Conservation (phyloP, 2,888 invertebrate species). For the Antheraea assamensis region DNA sequence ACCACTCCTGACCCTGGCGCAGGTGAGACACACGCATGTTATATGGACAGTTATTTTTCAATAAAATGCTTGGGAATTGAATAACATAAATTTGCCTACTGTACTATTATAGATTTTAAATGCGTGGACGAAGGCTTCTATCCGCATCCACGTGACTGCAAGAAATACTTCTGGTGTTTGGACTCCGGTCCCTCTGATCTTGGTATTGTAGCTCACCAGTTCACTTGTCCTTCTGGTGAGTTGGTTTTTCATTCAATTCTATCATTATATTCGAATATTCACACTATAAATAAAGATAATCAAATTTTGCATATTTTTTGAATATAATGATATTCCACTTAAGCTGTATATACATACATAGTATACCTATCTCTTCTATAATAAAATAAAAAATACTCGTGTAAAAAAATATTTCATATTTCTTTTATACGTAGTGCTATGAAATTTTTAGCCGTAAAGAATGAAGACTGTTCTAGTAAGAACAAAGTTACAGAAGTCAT, state of each 20-base stretch:
- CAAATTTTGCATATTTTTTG: not conserved
- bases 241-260: not conserved
- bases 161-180: constrained; percentile 97
- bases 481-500: not conserved
- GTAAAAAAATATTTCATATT: no score
- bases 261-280: not conserved
- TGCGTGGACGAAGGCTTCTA: constrained; percentile 97
- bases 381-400: no score
- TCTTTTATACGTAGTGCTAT: no score
- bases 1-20: constrained; percentile 95
- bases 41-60: not conserved
- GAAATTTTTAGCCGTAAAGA: not conserved
- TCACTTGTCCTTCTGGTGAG: constrained; percentile 94
- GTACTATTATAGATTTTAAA: constrained; percentile 86
- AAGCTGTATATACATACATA: no score
- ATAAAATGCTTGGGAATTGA: not conserved
- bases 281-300: not conserved
- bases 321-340: no score
- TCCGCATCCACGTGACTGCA: constrained; percentile 95
- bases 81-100: not conserved
- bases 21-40: constrained; percentile 70
- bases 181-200: constrained; percentile 94
- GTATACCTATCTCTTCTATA: no score
- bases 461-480: not conserved
- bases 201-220: constrained; percentile 95